These are phyloP conservation scores for Xiphophorus birchmanni DNA, from an alignment of 2,797 vertebrate genomes.

Conservation along the genomic window DNA sequence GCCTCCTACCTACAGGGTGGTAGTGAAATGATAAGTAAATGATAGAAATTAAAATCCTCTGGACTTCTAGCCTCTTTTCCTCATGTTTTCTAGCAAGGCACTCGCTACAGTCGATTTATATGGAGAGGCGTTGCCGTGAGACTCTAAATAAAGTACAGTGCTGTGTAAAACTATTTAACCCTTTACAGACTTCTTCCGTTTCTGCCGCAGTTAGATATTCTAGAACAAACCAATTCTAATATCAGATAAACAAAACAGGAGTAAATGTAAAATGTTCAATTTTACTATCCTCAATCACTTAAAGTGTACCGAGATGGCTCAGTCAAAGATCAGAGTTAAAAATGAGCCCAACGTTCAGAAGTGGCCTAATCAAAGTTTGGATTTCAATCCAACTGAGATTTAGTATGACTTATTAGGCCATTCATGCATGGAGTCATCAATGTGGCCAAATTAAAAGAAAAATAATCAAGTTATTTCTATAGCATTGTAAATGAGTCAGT, in stretches of 20 bases:
- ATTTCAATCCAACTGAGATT: neutral
- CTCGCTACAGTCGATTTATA: constrained; percentile 29
- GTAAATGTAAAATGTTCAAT: neutral
- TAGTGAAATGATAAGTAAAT: constrained; percentile 85
- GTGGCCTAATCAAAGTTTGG: neutral
- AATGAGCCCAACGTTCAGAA: neutral
- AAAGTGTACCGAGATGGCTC: neutral
- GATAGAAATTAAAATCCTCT: constrained; percentile 56
- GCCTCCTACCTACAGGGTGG: constrained; percentile 84
- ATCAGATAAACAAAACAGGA: neutral
- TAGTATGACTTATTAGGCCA: neutral
- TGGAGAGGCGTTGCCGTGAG: constrained; percentile 27
- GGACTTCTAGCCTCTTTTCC: constrained; percentile 62
- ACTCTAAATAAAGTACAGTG: constrained; percentile 3
- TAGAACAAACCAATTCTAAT: neutral
- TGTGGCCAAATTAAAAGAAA: neutral
- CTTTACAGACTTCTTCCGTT: neutral
- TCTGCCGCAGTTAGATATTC: neutral
- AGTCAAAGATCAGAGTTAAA: neutral
- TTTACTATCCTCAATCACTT: neutral
- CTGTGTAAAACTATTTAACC: neutral
- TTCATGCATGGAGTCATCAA: neutral
- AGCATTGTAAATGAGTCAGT: neutral
- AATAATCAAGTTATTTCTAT: neutral
- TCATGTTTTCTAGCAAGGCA: constrained; percentile 44